Base-by-base conservation (phyloP, 2,888 invertebrate species). In the Diarsia rubi region DNA sequence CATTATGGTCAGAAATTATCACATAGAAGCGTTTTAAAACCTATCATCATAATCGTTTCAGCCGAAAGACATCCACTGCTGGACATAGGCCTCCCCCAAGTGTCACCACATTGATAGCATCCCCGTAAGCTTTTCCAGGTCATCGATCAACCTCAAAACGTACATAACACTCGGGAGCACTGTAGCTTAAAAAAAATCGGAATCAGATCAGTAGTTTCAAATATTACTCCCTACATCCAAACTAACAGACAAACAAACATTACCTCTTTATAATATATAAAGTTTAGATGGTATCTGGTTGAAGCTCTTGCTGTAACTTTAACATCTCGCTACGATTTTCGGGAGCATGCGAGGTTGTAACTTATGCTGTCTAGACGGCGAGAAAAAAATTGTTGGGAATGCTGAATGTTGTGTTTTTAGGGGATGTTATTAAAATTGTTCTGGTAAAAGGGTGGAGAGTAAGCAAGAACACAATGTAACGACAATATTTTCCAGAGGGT, bases 251-350 rank as follows among this genome's bases (percentile, higher is more conserved):
- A 59, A 2, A 11, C 59, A 19, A 59, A 59, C 27, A 1, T 11
- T 1, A 59, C 19, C 6, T 31, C 27, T 31, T 31, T 59, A 31
- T 19, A 19, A 59, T 11, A 59, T 59, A n/a, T n/a, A n/a, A 9
- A 31, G 59, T 59, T 1, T 4, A 27, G 81, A 83, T 80, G 14
- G 57, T 83, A 82, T 82, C 84, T 83, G 60, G 72, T n/a, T 65
- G 24, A 59, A 70, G 66, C 69, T 63, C 68, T 82, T 37, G 64
- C 37, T 64, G 59, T 31, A 69, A 75, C 24, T 79, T 73, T 54
- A 68, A 65, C 66, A 65, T 79, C 68, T 74, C 71, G 31, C 6
- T 71, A 49, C 52, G 59, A 49, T 69, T 70, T 79, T 81, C n/a
- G 69, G 83, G 67, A 66, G 14, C 47, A 44, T 66, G 65, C 62